Percentiles rank a stretch among this genome's conserved stretches.
These are phyloP conservation scores for Agrochola macilenta DNA, from an alignment of 2,888 invertebrate species.

Conservation along the genomic window DNA sequence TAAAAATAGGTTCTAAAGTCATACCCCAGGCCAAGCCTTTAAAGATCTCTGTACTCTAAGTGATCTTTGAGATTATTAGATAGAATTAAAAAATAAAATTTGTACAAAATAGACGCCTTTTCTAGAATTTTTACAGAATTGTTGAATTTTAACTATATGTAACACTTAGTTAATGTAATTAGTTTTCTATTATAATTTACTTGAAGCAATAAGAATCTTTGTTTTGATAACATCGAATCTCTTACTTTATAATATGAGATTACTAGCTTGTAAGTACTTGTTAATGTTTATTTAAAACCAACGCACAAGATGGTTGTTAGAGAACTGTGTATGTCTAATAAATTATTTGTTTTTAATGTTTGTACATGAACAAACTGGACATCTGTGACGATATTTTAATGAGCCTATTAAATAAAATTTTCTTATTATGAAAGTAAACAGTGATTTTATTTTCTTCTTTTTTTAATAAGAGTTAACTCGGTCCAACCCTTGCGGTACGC, in stretches of 20 bases:
- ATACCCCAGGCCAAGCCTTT: conserved; percentile 39
- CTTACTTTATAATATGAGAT: conserved; percentile 87
- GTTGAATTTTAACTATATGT: conserved; percentile 77
- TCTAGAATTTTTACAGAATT: conserved; percentile 85
- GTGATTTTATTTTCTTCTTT: conserved; percentile 45
- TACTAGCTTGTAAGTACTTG: conserved; percentile 84
- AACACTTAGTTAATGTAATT: conserved; percentile 64
- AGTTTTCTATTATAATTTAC: conserved; percentile 66
- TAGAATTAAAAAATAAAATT: conserved; percentile 66
- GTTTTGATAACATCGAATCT: conserved; percentile 82
- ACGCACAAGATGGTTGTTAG: conserved; percentile 84
- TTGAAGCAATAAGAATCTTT: conserved; percentile 75
- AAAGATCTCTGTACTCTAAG: conserved; percentile 68
- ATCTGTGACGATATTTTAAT: conserved; percentile 85
- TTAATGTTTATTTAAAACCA: conserved; percentile 85
- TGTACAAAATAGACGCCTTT: conserved; percentile 84
- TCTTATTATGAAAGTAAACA: conserved; percentile 75
- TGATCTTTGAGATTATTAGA: conserved; percentile 85
- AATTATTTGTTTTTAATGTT: conserved; percentile 87
- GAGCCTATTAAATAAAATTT: conserved; percentile 85
- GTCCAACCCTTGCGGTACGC: background rate
- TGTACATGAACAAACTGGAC: conserved; percentile 78
- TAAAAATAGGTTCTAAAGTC: background rate
- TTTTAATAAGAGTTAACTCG: background rate
- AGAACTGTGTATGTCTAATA: conserved; percentile 84